phyloP scores from a whole-genome alignment of 2,113 vertebrate genomes.

The Sylvietta virens region DNA sequence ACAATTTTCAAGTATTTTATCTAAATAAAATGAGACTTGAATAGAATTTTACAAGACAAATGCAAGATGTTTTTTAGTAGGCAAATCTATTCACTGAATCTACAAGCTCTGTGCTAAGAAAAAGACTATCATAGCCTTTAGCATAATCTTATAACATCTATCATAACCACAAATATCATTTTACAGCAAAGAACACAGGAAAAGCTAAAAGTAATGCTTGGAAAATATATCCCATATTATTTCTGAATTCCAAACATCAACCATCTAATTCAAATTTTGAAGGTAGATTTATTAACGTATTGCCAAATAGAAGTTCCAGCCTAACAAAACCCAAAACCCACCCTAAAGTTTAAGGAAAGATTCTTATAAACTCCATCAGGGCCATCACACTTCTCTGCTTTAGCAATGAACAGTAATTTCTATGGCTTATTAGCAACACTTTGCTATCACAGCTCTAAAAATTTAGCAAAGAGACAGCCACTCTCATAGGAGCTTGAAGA shows the following conservation, averaged over 20 bases:
- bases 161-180: not conserved
- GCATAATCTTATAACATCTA: not conserved
- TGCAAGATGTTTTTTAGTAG: not conserved
- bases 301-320: not conserved
- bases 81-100: not conserved
- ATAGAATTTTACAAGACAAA: not conserved
- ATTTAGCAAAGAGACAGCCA: not conserved
- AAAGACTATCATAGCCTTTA: not conserved
- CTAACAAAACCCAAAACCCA: not conserved
- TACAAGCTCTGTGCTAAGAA: not conserved
- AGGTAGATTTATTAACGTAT: not conserved
- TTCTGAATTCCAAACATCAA: not conserved
- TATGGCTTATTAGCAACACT: not conserved
- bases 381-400: not conserved
- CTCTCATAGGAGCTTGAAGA: not conserved
- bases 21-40: not conserved
- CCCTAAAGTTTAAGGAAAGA: not conserved
- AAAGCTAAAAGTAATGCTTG: not conserved
- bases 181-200: not conserved
- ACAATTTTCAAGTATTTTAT: not conserved
- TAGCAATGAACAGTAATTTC: not conserved
- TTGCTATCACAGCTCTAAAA: not conserved
- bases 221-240: not conserved
- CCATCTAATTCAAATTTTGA: not conserved
- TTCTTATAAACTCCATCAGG: not conserved